Percentiles rank a stretch among this genome's conserved stretches.
phyloP scores from a whole-genome alignment of 2,888 invertebrate species.

The Drosophila incognita region DNA sequence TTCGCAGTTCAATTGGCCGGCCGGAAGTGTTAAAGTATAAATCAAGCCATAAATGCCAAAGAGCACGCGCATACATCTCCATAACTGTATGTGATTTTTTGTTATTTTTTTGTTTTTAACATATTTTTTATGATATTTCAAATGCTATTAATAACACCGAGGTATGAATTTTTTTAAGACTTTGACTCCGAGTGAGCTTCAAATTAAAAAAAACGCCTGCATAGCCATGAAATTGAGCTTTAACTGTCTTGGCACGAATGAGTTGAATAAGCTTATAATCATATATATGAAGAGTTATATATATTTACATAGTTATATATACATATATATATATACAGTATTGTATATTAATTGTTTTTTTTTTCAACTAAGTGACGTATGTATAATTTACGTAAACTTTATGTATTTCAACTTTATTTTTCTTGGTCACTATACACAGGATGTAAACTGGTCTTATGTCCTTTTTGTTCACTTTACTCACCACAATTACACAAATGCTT shows the following conservation, averaged over 20 bases:
- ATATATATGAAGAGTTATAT: neutral
- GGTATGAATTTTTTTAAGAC: slow-evolving; percentile 26
- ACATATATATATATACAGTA: neutral
- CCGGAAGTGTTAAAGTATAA: slow-evolving; percentile 45
- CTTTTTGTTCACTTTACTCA: slow-evolving; percentile 68
- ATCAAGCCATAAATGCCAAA: slow-evolving; percentile 42
- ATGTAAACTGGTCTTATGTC: slow-evolving; percentile 9
- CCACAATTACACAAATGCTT: slow-evolving; percentile 74
- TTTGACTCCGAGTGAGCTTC: slow-evolving; percentile 26
- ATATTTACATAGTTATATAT: neutral
- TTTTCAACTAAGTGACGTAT: slow-evolving; percentile 18
- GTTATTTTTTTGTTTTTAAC: slow-evolving; percentile 11
- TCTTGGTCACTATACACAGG: slow-evolving; percentile 26
- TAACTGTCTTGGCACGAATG: slow-evolving; percentile 38
- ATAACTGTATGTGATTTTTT: slow-evolving; percentile 21
- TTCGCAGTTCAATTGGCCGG: slow-evolving; percentile 42
- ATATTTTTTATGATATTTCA: slow-evolving; percentile 40
- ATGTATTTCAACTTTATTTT: slow-evolving; percentile 5
- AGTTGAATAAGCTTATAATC: slow-evolving; percentile 7
- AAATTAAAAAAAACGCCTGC: slow-evolving; percentile 28
- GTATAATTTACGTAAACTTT: slow-evolving; percentile 17
- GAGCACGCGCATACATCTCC: slow-evolving; percentile 28
- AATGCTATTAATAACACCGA: slow-evolving; percentile 50
- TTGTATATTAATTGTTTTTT: neutral
- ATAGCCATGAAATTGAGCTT: slow-evolving; percentile 45